These are phyloP conservation scores for Eupsittula cactorum DNA, from an alignment of 2,113 vertebrate species.

Conservation along the genomic window DNA sequence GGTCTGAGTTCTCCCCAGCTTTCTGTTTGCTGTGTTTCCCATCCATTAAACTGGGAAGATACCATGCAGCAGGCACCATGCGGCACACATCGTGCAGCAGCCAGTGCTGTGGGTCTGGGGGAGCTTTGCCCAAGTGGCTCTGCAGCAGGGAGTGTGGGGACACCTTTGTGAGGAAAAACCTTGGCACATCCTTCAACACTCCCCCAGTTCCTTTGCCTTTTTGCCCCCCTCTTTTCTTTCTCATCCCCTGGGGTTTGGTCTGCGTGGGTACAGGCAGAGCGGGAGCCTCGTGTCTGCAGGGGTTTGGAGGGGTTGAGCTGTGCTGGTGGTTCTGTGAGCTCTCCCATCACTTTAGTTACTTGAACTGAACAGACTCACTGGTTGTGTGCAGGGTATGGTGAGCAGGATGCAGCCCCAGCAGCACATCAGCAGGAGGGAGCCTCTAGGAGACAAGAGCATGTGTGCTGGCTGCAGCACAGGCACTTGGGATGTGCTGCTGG, in stretches of 20 bases:
- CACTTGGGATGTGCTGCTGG: background rate
- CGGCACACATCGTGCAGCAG: background rate
- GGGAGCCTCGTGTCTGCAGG: background rate
- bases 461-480: background rate
- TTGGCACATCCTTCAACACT: background rate
- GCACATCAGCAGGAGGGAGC: background rate
- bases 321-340: background rate
- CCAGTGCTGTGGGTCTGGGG: background rate
- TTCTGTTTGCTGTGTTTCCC: background rate
- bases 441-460: background rate
- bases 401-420: background rate
- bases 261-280: background rate
- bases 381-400: background rate
- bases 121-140: background rate
- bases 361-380: background rate
- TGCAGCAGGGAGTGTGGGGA: fast-evolving
- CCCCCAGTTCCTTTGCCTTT: background rate
- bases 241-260: background rate
- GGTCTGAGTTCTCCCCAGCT: background rate
- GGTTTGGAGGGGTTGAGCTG: background rate
- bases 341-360: background rate
- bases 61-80: background rate
- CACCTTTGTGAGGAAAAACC: background rate
- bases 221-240: background rate
- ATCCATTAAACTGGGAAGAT: background rate